These are phyloP conservation scores for Alces alces DNA, from an alignment of 2,113 vertebrate species.

Conservation along the genomic window DNA sequence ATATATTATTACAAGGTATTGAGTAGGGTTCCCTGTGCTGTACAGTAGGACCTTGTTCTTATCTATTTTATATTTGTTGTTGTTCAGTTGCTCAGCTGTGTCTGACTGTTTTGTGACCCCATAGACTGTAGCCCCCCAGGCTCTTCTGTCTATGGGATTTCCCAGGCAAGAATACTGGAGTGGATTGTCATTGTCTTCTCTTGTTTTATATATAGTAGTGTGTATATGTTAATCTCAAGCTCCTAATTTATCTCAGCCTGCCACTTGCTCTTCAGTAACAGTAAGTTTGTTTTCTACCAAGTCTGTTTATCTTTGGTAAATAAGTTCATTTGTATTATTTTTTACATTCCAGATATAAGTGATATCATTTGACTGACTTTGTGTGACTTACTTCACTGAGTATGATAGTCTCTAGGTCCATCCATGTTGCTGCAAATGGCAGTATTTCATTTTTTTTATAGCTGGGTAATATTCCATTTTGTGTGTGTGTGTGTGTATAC, in stretches of 20 bases:
- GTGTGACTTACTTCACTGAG: neutral
- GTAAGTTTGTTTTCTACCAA: neutral
- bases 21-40: neutral
- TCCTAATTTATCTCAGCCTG: neutral
- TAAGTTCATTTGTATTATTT: neutral
- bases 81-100: neutral
- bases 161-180: neutral
- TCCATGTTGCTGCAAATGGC: neutral
- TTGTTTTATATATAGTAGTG: neutral
- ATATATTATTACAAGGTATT: neutral
- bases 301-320: neutral
- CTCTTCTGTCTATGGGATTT: neutral
- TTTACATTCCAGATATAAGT: neutral
- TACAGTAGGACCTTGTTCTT: neutral
- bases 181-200: neutral
- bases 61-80: neutral
- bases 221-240: neutral
- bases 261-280: neutral
- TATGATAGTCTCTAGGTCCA: no score
- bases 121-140: neutral
- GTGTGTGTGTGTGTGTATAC: no score
- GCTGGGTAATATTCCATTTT: neutral
- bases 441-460: neutral
- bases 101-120: neutral
- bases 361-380: neutral